Evolutionary conservation across 2,113 vertebrate species (phyloP).

Genomic region (Catharus fuscescens): DNA sequence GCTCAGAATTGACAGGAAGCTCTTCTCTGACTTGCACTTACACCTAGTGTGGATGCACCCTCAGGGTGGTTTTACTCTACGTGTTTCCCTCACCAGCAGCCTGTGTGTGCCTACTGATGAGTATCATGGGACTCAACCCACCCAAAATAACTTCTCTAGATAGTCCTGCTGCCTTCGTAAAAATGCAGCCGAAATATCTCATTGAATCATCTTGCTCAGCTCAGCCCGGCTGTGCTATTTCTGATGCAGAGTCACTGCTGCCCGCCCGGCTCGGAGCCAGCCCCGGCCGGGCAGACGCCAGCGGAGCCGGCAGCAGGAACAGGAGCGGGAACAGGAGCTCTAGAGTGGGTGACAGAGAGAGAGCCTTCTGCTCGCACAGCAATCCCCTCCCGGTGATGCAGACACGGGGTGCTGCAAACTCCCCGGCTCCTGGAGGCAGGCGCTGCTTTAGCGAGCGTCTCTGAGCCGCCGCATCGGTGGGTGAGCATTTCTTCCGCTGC

Average conservation of each 20-base stretch:
- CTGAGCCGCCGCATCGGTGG: neutral
- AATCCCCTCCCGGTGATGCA: fast-evolving
- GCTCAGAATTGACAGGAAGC: neutral
- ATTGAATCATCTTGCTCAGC: conserved; percentile 27
- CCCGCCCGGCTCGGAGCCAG: neutral
- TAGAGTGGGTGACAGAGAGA: neutral
- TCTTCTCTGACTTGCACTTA: neutral
- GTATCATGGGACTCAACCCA: neutral
- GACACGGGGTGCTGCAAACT: neutral
- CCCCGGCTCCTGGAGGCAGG: neutral
- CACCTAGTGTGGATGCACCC: neutral
- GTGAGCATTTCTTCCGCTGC: neutral
- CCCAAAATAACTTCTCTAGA: conserved; percentile 37
- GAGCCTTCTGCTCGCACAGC: neutral
- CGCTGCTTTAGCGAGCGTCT: neutral
- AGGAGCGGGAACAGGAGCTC: neutral
- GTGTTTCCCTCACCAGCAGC: neutral
- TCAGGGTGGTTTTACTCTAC: neutral
- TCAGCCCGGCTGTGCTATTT: conserved; percentile 14
- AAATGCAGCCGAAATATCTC: conserved; percentile 28
- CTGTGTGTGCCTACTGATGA: neutral
- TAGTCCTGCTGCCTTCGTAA: conserved; percentile 14
- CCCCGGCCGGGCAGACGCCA: neutral
- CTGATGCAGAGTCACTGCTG: neutral
- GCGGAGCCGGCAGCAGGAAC: neutral